Conservation (phyloP, 2,888 invertebrate genomes). For the Ochlodes sylvanus region DNA sequence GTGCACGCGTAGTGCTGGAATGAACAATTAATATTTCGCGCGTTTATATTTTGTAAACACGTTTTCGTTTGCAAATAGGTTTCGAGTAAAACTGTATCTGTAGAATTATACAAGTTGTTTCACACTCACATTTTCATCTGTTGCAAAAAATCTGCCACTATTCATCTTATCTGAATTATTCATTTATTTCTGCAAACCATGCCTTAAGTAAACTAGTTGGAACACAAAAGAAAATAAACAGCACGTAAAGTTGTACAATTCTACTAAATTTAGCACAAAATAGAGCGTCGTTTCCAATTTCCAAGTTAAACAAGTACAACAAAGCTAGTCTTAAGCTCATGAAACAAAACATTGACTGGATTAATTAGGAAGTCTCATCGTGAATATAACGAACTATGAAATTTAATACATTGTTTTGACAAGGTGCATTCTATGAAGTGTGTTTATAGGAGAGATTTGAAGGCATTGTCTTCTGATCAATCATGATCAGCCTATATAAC, state of each 20-base stretch:
- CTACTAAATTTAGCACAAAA: slow-evolving; percentile 9
- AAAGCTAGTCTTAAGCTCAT: slow-evolving; percentile 14
- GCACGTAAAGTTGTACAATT: slow-evolving; percentile 1
- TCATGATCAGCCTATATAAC: neutral
- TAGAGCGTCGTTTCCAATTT: slow-evolving; percentile 12
- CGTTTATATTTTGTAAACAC: slow-evolving; percentile 8
- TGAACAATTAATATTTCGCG: slow-evolving; percentile 26
- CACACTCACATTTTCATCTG: too few relatives aligned
- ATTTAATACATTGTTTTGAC: slow-evolving; percentile 20
- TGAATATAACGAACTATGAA: slow-evolving; percentile 9
- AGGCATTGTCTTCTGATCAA: neutral
- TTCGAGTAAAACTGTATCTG: too few relatives aligned
- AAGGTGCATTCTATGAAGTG: slow-evolving; percentile 6
- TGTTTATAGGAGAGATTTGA: neutral
- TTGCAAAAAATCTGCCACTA: neutral
- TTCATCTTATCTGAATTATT: too few relatives aligned
- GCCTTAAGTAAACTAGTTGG: slow-evolving; percentile 1
- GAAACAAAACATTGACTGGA: slow-evolving; percentile 12
- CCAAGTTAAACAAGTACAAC: slow-evolving; percentile 13
- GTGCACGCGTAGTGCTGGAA: slow-evolving; percentile 26
- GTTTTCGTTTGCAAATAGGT: neutral
- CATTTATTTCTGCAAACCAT: too few relatives aligned
- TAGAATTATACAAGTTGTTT: too few relatives aligned
- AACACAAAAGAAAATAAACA: slow-evolving; percentile 7
- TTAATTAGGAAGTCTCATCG: slow-evolving; percentile 11